Evolutionary conservation across 2,797 vertebrate genomes (phyloP), one percentile per base, ranked within the genome.

Genomic region (Paratrypauchen microcephalus): DNA sequence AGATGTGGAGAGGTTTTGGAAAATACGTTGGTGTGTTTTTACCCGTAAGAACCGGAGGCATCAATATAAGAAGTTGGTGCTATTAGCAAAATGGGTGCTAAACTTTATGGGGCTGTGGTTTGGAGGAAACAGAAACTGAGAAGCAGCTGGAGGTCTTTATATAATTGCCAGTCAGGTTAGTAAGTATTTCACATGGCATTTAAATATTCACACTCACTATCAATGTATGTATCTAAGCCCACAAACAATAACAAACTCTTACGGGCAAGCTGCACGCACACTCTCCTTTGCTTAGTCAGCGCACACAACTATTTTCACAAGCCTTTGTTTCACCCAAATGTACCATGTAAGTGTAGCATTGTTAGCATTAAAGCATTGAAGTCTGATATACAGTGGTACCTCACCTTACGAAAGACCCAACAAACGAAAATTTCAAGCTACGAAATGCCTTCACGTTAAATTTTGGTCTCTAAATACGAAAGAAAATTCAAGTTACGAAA

Each of bases 31-130:
- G 85, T 85, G 83, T 91, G 84, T 85, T 88, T 85, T 84, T 85
- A 28, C 24, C 91, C 84, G 85, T 80, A 82, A 82, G 82, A 86
- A 87, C 70, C 75, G 79, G 71, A 83, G 80, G 78, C 86, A 81
- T 87, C 73, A 57, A 71, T 84, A 72, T 77, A 68, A 61, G 71
- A 75, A 66, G 71, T 65, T 63, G 62, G 71, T 76, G 84, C 73
- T 75, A 85, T 87, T 83, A 83, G 85, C 74, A 73, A 85, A 87
- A 54, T 68, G 87, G 76, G 72, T 77, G 82, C 78, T 77, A 62
- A 23, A 68, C 81, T 93, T 93, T 88, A 93, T 78, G 74, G 78
- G 87, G n/a, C 67, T 93, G 90, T 78, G 92, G 92, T 92, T 74
- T 81, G 77, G 56, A 76, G 82, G 85, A 89, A 90, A 89, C 84